Conservation (phyloP, 1,140 invertebrate genomes). For the Brachionus asplanchnoidis region DNA sequence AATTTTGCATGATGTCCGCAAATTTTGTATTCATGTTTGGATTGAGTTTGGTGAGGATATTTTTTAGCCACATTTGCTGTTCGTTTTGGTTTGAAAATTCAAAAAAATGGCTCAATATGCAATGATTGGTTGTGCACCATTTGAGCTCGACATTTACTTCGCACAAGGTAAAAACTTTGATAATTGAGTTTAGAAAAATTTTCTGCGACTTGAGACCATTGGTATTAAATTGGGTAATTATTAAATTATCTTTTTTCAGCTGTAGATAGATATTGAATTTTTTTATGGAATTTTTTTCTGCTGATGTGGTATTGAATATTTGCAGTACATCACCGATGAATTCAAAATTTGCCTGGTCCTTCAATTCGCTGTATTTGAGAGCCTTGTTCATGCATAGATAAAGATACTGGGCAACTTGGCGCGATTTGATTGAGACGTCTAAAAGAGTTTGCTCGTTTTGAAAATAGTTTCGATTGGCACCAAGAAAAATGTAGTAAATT, state of each 20-base stretch:
- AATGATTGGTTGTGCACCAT: background rate
- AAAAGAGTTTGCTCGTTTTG: background rate
- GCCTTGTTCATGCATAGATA: background rate
- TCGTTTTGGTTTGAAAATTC: background rate
- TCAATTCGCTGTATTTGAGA: background rate
- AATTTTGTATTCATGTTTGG: background rate
- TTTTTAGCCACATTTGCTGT: background rate
- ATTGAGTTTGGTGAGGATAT: background rate
- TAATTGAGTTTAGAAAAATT: background rate
- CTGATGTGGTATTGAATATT: background rate
- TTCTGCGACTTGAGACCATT: background rate
- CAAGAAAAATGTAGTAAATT: constrained; percentile 27
- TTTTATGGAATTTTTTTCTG: background rate
- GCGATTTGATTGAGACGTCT: background rate
- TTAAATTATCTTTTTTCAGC: background rate
- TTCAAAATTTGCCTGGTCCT: background rate
- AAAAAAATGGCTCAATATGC: background rate
- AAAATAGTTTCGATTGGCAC: constrained; percentile 31
- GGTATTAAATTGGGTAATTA: background rate
- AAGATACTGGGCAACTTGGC: background rate
- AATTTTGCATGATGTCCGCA: background rate
- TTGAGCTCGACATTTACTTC: background rate
- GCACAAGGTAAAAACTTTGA: background rate
- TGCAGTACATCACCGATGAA: background rate
- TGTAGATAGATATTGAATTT: background rate